These are phyloP conservation scores for Helostoma temminkii DNA, from an alignment of 2,797 vertebrate species.

Conservation along the genomic window DNA sequence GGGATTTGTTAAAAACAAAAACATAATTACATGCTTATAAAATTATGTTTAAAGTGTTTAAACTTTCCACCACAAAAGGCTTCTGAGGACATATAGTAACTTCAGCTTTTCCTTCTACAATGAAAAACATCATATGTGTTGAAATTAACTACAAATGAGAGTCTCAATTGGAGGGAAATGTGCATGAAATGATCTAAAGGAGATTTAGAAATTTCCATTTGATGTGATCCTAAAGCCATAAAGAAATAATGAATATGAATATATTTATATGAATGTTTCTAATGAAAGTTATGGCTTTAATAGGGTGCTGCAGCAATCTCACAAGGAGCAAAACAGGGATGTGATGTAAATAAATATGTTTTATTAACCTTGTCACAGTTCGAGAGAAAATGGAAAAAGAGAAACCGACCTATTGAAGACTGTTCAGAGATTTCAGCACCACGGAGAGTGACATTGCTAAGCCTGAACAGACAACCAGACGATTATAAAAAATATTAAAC, in stretches of 20 bases:
- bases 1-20: too few species aligned
- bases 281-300: not conserved
- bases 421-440: constrained; percentile 25
- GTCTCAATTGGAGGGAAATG: not conserved
- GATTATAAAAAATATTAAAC: too few species aligned
- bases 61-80: too few species aligned
- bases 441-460: constrained; percentile 1
- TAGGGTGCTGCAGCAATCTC: too few species aligned
- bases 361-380: not conserved
- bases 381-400: not conserved
- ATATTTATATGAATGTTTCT: not conserved
- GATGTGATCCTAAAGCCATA: not conserved
- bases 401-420: not conserved
- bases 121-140: too few species aligned
- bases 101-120: too few species aligned
- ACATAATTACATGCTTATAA: too few species aligned
- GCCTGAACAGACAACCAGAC: too few species aligned
- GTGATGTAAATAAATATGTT: not conserved
- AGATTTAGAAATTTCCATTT: not conserved
- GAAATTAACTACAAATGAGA: too few species aligned
- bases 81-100: too few species aligned
- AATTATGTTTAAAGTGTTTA: too few species aligned
- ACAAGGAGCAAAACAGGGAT: too few species aligned
- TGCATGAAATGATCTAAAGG: not conserved
- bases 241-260: not conserved